Conservation (phyloP, 2,888 invertebrate species). For the Acrocyrtus sp. region DNA sequence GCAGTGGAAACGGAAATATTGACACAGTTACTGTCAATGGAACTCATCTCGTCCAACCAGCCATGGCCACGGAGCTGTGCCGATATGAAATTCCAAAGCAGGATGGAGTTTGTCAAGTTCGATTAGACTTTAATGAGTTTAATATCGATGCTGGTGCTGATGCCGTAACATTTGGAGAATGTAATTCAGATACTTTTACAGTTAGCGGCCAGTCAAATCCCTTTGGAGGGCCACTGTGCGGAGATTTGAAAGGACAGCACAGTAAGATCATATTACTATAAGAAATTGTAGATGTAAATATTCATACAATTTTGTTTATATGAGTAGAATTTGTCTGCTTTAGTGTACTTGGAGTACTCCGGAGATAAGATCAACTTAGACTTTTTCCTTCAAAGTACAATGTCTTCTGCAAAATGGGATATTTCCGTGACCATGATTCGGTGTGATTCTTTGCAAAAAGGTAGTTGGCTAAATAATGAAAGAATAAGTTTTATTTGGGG, state of each 20-base stretch:
- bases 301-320: background rate
- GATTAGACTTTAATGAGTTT: constrained; percentile 57
- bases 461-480: constrained; percentile 18
- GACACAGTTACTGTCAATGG: constrained; percentile 50
- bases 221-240: constrained; percentile 55
- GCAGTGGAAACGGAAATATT: constrained; percentile 36
- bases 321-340: background rate
- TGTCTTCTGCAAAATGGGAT: constrained; percentile 53
- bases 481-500: background rate
- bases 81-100: constrained; percentile 54
- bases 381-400: constrained; percentile 37
- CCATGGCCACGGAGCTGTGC: constrained; percentile 41
- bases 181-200: constrained; percentile 52
- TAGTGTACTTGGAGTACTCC: constrained; percentile 60
- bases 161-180: constrained; percentile 43
- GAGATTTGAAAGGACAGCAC: constrained; percentile 57
- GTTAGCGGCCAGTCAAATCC: constrained; percentile 51
- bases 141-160: constrained; percentile 45
- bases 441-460: constrained; percentile 56
- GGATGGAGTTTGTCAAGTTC: constrained; percentile 58
- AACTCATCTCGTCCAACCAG: constrained; percentile 45
- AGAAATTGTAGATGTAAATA: background rate
- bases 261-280: constrained; percentile 47
- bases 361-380: constrained; percentile 54
- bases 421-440: constrained; percentile 57